A percentile compares a stretch with the other conserved stretches of the same genome.
These are phyloP conservation scores for Yponomeuta sedellus DNA, from an alignment of 2,888 invertebrate genomes.

Conservation along the genomic window DNA sequence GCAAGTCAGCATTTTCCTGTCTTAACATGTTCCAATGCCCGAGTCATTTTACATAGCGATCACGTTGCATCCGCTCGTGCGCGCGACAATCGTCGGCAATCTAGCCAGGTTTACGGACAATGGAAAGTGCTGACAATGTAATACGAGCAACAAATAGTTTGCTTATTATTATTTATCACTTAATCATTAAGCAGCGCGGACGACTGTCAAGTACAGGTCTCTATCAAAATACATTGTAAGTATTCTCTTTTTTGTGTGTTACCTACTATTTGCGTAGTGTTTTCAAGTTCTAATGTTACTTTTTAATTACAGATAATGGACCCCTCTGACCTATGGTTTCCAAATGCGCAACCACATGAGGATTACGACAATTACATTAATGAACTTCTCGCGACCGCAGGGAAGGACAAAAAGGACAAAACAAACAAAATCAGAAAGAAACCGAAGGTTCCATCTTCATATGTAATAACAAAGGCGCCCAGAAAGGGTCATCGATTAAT, in stretches of 20 bases:
- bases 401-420: not conserved
- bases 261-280: too few species aligned
- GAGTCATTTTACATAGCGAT: not conserved
- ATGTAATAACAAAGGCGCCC: not conserved
- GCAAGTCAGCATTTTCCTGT: constrained; percentile 3
- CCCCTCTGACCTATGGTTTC: not conserved
- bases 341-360: not conserved
- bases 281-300: not conserved
- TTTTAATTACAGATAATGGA: constrained; percentile 5
- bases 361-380: not conserved
- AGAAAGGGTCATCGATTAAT: not conserved
- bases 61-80: not conserved
- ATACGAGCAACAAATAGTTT: not conserved
- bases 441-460: not conserved
- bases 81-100: not conserved
- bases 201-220: not conserved
- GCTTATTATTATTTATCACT: not conserved
- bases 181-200: not conserved
- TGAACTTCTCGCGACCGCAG: not conserved
- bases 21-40: not conserved
- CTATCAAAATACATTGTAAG: not conserved
- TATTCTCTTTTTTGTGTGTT: not conserved
- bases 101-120: not conserved
- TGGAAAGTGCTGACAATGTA: not conserved
- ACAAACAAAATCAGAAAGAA: not conserved